Base-by-base conservation (phyloP, 2,888 invertebrate species). In the Alviniconcha strummeri region DNA sequence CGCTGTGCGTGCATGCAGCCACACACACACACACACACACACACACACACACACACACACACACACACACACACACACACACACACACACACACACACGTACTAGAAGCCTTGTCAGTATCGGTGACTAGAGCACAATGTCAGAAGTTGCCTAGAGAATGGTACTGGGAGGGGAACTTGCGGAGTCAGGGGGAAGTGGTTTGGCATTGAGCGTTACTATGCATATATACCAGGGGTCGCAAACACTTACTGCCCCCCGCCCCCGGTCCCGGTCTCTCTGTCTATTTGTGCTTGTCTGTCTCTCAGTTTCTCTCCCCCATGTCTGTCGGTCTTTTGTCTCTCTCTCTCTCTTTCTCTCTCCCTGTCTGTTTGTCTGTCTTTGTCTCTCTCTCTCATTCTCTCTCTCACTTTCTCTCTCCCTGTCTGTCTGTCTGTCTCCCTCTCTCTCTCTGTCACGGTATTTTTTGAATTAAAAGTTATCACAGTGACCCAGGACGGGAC, bases 261-360 rank as follows among this genome's bases (percentile, higher is more conserved):
- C 64, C 64, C 11, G 15, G 15, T 64, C 11, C 60, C 60, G 60
- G 60, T 64, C 11, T 9, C 64, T 64, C 64, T 64, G 9, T 15
- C 69, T 69, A 1, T 69, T 7, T 69, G 17, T 17, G 17, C 17
- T 17, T 69, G 15, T 69, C 69, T 69, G 15, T 69, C 69, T 69
- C 69, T n/a, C 69, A 15, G 15, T n/a, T 17, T 69, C 69, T 69
- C 69, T 69, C 69, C 69, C 6, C 17, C 17, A 4, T 69, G 17
- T 69, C 69, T 69, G 17, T 69, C 69, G 1, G 17, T 69, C 69
- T 69, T 13, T 15, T 69, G 54, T 72, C 72, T 72, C 72, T 72
- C 19, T 69, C 69, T 69, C 72, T 69, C 69, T 69, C 69, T n/a
- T 36, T 72, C 72, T 36, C 72, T 36, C 72, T 72, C 36, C 36